phyloP scores from a whole-genome alignment of 2,113 vertebrate species.

The Hyla sarda region DNA sequence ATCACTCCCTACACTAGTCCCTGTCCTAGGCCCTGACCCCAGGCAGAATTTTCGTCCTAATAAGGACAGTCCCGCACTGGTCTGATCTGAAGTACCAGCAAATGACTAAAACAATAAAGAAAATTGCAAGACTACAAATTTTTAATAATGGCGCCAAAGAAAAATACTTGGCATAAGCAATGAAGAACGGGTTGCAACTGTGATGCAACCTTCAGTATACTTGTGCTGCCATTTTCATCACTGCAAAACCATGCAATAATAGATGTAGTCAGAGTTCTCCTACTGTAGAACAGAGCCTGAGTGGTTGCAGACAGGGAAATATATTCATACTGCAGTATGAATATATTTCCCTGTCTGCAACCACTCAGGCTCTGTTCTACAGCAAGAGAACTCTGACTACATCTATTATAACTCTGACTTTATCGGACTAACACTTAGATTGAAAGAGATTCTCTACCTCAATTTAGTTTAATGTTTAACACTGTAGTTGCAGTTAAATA shows the following conservation, averaged over 20 bases:
- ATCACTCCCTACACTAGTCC: no score
- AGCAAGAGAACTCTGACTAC: not conserved
- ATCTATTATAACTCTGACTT: not conserved
- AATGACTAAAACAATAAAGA: conserved; percentile 41
- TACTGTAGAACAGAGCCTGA: not conserved
- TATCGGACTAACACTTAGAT: no score
- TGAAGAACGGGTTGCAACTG: not conserved
- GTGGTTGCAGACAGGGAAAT: not conserved
- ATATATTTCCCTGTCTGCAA: not conserved
- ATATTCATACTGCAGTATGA: not conserved
- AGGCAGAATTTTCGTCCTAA: no score
- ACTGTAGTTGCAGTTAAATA: no score
- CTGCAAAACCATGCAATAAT: not conserved
- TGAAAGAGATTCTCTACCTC: not conserved
- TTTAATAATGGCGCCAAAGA: conserved; percentile 38
- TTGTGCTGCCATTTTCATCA: not conserved
- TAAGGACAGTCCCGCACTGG: no score
- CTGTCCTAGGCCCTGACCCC: no score
- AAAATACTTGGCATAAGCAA: conserved; percentile 30
- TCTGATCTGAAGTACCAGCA: conserved; percentile 21
- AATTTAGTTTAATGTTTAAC: no score
- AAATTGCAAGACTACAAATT: conserved; percentile 44
- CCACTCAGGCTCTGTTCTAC: not conserved
- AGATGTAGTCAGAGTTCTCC: not conserved
- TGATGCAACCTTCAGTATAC: not conserved